Base-by-base conservation (phyloP, 2,797 vertebrate genomes). In the Myioborus melanocephalus region DNA sequence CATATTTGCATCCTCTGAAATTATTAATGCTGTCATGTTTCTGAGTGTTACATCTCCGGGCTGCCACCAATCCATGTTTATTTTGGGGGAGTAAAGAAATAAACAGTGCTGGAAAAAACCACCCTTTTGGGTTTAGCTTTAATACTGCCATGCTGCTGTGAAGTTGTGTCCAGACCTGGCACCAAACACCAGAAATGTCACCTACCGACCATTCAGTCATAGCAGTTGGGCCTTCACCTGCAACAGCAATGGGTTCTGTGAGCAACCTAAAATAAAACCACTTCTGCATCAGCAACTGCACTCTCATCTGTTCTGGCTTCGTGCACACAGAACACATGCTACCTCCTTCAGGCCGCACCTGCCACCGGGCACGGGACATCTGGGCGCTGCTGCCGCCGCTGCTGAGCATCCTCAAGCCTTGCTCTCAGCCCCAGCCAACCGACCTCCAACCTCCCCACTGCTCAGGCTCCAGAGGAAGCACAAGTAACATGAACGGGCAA, bases 291-390 rank as follows among this genome's bases (percentile, higher is more conserved):
- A 75, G 66, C 56, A 27, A 20, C 12, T 12, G 47, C 30, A 8
- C 35, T n/a, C 70, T 57, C n/a, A 11, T 6, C 39, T 12, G 20
- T 6, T 43, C 79, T 16, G 34, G 17, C 26, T 11, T 6, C 9
- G 4, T 0, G n/a, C 60, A 34, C 56, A 22, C 26, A 14, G 10
- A 55, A n/a, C 0, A 19, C 0, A 4, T 0, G n/a, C 37, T 27
- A 14, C n/a, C 32, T 15, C 21, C 4, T 3, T 52, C 8, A 14
- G 34, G 53, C 43, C 35, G 35, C 69, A 35, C 6, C 53, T 43
- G 66, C 34, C 75, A 39, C 28, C 15, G 3, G 46, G 32, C 53
- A 39, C 1, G 5, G 46, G 24, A 28, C 57, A 50, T 1, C 53
- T 2, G 27, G 18, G 30, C 22, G 35, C 47, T 26, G 56, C 63